phyloP scores from a whole-genome alignment of 1,140 invertebrate species.

The Drosophila sucinea region DNA sequence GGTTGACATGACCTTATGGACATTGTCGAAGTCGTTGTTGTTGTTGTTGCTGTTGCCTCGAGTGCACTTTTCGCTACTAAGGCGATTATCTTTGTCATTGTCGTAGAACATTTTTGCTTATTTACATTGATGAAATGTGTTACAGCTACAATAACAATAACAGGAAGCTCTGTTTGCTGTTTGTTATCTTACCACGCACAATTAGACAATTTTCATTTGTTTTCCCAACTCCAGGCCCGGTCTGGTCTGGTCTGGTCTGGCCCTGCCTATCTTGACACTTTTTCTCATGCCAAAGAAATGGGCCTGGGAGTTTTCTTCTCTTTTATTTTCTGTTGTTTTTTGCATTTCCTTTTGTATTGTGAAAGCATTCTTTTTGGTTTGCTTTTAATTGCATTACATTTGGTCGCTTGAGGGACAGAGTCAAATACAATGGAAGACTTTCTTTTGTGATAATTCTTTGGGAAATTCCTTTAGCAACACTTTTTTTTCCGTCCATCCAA shows the following conservation, averaged over 20 bases:
- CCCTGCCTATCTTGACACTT: constrained; percentile 49
- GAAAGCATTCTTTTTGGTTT: constrained; percentile 59
- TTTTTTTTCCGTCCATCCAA: background rate
- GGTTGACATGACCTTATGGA: constrained; percentile 46
- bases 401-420: constrained; percentile 11
- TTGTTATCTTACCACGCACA: constrained; percentile 81
- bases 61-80: constrained; percentile 75
- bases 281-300: constrained; percentile 51
- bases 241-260: constrained; percentile 1
- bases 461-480: background rate
- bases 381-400: constrained; percentile 64
- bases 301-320: constrained; percentile 53
- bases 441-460: background rate
- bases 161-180: constrained; percentile 65
- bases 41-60: constrained; percentile 28
- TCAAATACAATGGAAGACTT: background rate
- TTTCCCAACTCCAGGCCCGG: background rate
- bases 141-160: constrained; percentile 68
- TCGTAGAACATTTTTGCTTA: constrained; percentile 60
- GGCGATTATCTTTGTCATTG: constrained; percentile 70
- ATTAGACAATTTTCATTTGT: constrained; percentile 79
- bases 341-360: constrained; percentile 35
- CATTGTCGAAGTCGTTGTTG: background rate
- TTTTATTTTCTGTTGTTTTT: constrained; percentile 13
- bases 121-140: constrained; percentile 79